phyloP scores from a whole-genome alignment of 2,888 invertebrate genomes.

The Hermaeophaga mercurialis region DNA sequence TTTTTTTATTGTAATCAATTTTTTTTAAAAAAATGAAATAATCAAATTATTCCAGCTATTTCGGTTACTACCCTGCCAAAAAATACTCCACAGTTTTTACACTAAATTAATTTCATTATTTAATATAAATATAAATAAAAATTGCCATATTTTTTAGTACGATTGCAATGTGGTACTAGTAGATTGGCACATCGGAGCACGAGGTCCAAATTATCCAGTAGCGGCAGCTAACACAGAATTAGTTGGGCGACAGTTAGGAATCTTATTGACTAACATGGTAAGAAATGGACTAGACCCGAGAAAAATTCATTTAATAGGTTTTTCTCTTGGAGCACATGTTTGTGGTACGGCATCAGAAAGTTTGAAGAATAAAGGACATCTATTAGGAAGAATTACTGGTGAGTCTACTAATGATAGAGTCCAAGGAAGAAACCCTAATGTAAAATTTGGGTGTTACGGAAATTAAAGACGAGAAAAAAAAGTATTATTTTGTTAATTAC shows the following conservation, averaged over 20 bases:
- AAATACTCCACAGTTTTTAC: too few species aligned
- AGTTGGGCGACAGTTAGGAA: constrained; percentile 63
- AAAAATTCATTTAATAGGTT: constrained; percentile 63
- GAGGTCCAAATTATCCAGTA: constrained; percentile 61
- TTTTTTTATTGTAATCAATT: too few species aligned
- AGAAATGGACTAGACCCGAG: constrained; percentile 57
- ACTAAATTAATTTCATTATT: too few species aligned
- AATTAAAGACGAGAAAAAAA: too few species aligned
- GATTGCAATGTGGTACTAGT: constrained; percentile 62
- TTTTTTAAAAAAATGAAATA: too few species aligned
- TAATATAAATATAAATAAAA: neutral
- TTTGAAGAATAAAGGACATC: constrained; percentile 57
- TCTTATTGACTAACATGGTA: constrained; percentile 60
- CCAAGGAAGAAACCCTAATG: too few species aligned
- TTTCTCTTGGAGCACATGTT: constrained; percentile 67
- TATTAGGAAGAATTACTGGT: constrained; percentile 65
- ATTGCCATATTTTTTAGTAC: constrained; percentile 60
- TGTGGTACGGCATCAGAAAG: constrained; percentile 65
- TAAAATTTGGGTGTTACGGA: too few species aligned
- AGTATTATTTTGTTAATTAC: too few species aligned
- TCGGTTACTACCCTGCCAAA: too few species aligned
- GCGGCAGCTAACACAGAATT: constrained; percentile 67
- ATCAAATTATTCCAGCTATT: too few species aligned
- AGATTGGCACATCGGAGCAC: constrained; percentile 65
- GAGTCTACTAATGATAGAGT: constrained; percentile 2